Base-by-base conservation (phyloP, 2,113 vertebrate genomes). In the Pungitius pungitius region DNA sequence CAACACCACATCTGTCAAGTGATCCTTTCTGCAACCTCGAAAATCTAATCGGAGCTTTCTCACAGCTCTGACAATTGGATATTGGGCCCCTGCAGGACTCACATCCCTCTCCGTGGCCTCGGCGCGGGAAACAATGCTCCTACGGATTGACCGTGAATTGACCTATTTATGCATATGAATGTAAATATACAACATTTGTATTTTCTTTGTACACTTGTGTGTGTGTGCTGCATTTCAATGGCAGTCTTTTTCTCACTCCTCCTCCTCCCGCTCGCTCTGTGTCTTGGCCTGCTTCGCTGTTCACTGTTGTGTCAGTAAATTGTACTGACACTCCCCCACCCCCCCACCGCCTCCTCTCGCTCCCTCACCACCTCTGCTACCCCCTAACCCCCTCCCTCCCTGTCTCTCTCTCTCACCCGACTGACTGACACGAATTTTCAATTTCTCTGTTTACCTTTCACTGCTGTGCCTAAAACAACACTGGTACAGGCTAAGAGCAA, bases 391-490 rank as follows among this genome's bases (percentile, higher is more conserved):
- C 57, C 77, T 78, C 84, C 79, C 85, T 85, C 77, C 70, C 78
- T 77, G 72, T 79, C 83, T 81, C 88, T 81, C 88, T 87, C 90
- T 93, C 89, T 93, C 92, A 92, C 92, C 82, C 91, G 78, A 88
- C 86, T 94, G 93, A 94, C 91, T 94, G 92, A 94, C 94, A 94
- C 77, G 89, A 93, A 94, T 93, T 93, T 94, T 93, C 94, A 93
- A 94, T 94, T 91, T 93, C 90, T 89, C 91, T 94, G 93, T 94
- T 94, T 94, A 94, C 92, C 90, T 94, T 94, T 90, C 91, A 91
- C 94, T 83, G 88, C 93, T 94, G 92, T 91, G 93, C 92, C 93
- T 94, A 94, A 94, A 94, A 94, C 92, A 94, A 93, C 93, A 94
- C 85, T 84, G 91, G 88, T 72, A 77, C 57, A 73, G 89, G 77